A percentile compares a stretch with the other conserved stretches of the same genome.
Evolutionary conservation across 2,888 invertebrate genomes (phyloP).

Genomic region (Apamea anceps): DNA sequence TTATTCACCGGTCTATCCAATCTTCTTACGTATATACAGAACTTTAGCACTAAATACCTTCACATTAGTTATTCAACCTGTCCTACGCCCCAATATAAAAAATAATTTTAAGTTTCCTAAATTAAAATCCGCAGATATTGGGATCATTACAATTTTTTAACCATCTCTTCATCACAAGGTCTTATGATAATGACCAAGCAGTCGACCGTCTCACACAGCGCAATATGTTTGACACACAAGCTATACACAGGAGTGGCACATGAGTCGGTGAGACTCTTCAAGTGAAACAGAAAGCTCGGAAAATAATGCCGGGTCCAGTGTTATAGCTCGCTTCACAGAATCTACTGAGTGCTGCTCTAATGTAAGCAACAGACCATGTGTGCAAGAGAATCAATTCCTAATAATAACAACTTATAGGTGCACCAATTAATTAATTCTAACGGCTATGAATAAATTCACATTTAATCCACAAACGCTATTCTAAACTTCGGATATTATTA

Average conservation of each 20-base stretch:
- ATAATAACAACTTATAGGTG: conserved; percentile 80
- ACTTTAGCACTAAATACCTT: conserved; percentile 78
- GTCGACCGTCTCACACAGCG: conserved; percentile 61
- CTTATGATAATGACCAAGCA: conserved; percentile 66
- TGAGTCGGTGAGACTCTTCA: conserved; percentile 2
- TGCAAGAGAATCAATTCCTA: conserved; percentile 81
- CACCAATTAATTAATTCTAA: conserved; percentile 79
- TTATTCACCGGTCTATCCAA: conserved; percentile 72
- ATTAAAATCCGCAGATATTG: conserved; percentile 80
- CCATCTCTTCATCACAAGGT: conserved; percentile 78
- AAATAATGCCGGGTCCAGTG: conserved; percentile 54
- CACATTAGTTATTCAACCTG: conserved; percentile 76
- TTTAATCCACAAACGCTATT: conserved; percentile 75
- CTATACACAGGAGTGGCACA: conserved; percentile 57
- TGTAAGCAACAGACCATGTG: conserved; percentile 73
- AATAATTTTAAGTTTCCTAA: conserved; percentile 83
- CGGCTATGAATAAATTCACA: conserved; percentile 80
- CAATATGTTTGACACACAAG: conserved; percentile 58
- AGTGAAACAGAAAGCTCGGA: conserved; percentile 40
- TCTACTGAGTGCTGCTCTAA: conserved; percentile 61
- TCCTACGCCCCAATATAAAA: conserved; percentile 83
- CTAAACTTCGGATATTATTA: conserved; percentile 74
- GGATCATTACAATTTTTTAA: conserved; percentile 73
- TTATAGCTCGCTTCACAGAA: conserved; percentile 69
- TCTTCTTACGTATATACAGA: conserved; percentile 87